Evolutionary conservation across 2,797 vertebrate species (phyloP), one percentile per base, ranked within the genome.

Genomic region (Chelon auratus): DNA sequence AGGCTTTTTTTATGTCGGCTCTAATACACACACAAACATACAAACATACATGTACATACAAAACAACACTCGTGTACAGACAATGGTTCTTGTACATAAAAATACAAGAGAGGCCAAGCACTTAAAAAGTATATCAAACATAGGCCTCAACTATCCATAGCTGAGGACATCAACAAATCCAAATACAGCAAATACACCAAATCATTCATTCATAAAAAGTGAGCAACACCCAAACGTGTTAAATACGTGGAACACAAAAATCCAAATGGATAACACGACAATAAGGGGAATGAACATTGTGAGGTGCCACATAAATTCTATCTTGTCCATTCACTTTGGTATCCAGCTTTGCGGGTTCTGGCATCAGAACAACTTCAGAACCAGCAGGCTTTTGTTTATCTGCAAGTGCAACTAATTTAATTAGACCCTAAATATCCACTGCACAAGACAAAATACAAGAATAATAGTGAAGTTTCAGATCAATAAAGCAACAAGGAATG

Each of bases 341-440:
- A 62, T 57, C 30, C 40, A 60, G 56, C 45, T 76, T 33, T 63
- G 12, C 20, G 42, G 58, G 30, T 22, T 76, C 40, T 69, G 59
- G 20, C 51, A 74, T 69, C 47, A 45, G 42, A 51, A 40, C 30
- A 66, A 74, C 56, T 20, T 64, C 43, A 75, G 20, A 72, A 22
- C 53, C 57, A 55, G 9, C 33, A 33, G 1, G 22, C 1, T 63
- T 74, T 65, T 59, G 17, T 40, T 26, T 56, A 7, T 53, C 42
- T 73, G 54, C 57, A 26, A 11, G 30, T 26, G 18, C 30, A 8
- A 54, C 56, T 42, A 3, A 66, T 47, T 42, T 12, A 26, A 61
- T 54, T 12, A 50, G 20, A 67, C 7, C 24, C 45, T 24, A 48
- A 40, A 22, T 22, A 47, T 43, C 4, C 40, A 52, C 36, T 72